Conservation (phyloP, 2,797 vertebrate species). For the Avahi laniger region DNA sequence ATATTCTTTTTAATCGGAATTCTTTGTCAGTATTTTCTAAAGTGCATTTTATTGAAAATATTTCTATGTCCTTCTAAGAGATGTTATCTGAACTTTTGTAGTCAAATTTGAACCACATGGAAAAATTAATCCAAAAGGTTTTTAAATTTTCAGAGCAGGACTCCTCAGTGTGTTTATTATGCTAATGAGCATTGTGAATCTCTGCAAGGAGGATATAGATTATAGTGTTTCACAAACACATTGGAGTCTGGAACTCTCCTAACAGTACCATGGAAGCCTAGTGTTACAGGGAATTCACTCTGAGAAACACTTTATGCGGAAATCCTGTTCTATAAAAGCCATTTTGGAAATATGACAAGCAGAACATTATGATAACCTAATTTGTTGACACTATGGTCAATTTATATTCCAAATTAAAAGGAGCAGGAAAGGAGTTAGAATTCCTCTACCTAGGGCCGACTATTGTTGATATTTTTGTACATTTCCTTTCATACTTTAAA, state of each 20-base stretch:
- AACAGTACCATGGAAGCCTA: no score
- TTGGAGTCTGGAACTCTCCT: background rate
- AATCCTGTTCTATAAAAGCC: background rate
- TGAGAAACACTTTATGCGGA: background rate
- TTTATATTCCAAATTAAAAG: background rate
- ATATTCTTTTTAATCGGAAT: background rate
- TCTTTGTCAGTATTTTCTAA: background rate
- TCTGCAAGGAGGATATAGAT: background rate
- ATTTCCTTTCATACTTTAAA: background rate
- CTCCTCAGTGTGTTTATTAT: background rate
- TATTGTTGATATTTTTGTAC: background rate
- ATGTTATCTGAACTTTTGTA: slow-evolving; percentile 8
- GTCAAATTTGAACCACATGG: background rate
- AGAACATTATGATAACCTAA: background rate
- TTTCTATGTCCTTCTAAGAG: background rate
- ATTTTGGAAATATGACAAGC: background rate
- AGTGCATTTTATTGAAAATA: background rate
- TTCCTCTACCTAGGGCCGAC: background rate
- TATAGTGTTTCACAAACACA: background rate
- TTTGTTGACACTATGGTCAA: background rate
- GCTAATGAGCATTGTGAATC: background rate
- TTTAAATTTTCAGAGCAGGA: background rate
- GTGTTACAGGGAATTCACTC: background rate
- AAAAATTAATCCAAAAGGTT: background rate
- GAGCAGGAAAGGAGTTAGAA: background rate